These are phyloP conservation scores for Exocentrus adspersus DNA, from an alignment of 2,888 invertebrate genomes.

Conservation along the genomic window DNA sequence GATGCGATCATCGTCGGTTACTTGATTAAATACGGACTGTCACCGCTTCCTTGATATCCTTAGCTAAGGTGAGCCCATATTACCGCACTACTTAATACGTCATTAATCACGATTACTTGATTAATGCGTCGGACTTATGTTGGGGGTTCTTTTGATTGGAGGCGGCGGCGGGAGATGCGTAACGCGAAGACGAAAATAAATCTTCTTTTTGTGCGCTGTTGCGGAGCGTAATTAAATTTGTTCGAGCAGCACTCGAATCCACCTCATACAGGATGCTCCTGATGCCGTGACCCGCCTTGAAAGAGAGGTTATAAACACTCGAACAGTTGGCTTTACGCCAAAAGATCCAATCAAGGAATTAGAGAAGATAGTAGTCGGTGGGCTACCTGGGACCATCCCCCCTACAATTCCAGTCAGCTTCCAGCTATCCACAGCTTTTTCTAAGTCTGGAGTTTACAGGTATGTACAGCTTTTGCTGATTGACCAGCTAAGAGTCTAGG, in stretches of 20 bases:
- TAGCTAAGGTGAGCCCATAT: constrained; percentile 42
- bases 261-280: no score
- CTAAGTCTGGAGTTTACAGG: no score
- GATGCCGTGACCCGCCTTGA: no score
- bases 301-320: no score
- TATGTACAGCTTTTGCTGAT: no score
- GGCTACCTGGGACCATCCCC: no score
- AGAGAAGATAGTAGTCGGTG: no score
- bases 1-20: constrained; percentile 61
- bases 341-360: no score
- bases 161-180: constrained; percentile 32
- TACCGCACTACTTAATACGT: constrained; percentile 58
- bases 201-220: constrained; percentile 26
- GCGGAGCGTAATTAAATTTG: background rate
- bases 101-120: constrained; percentile 60
- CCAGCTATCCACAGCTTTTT: no score
- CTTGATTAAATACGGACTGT: constrained; percentile 61
- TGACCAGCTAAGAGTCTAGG: no score
- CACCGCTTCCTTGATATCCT: constrained; percentile 49
- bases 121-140: constrained; percentile 51
- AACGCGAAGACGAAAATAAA: constrained; percentile 31
- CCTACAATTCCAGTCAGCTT: no score
- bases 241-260: background rate
- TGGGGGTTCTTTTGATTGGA: constrained; percentile 21
- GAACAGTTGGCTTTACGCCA: no score